Evolutionary conservation across 2,888 invertebrate species (phyloP), one percentile per base, ranked within the genome.

Genomic region (Campoletis raptor): DNA sequence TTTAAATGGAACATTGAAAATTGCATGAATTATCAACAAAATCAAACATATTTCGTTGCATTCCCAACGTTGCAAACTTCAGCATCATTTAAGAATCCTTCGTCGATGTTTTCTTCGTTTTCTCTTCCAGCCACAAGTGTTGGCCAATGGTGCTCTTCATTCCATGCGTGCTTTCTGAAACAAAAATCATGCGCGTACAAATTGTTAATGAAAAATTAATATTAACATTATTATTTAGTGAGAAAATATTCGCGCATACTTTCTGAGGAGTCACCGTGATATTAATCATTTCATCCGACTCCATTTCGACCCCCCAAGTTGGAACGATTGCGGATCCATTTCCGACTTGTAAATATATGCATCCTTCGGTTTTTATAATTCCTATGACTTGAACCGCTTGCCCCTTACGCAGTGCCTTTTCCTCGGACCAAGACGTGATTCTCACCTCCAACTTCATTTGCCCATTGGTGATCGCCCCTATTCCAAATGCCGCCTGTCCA

Each of bases 381-480:
- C 69, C 69, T 12, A 45, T 42, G 5, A 69, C 24, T 8, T 40
- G 6, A 42, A 69, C 42, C 6, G 45, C 45, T 45, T 69, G 42
- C 12, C 69, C 69, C 12, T 69, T 69, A 6, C 21, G 42, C 7
- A 69, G 18, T n/a, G 9, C 9, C 6, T 42, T 42, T 45, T 69
- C 21, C 42, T 45, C 69, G 42, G 45, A 69, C 42, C 42, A 69
- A 21, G 24, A 12, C 21, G 77, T 66, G 48, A 77, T 52, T 0
- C 36, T 64, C 0, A 77, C 18, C 64, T 24, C 66, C 18, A 66
- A n/a, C 18, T 77, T 77, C n/a, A 48, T 18, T 37, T 64, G 48
- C 15, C 77, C 77, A 10, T 77, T 48, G 10, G 77, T 77, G 10
- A 77, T 36, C n/a, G 66, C 64, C 40, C 77, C 77, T 2, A 64